Evolutionary conservation across 2,113 vertebrate genomes (phyloP), one percentile per base, ranked within the genome.

Genomic region (Camelus dromedarius): DNA sequence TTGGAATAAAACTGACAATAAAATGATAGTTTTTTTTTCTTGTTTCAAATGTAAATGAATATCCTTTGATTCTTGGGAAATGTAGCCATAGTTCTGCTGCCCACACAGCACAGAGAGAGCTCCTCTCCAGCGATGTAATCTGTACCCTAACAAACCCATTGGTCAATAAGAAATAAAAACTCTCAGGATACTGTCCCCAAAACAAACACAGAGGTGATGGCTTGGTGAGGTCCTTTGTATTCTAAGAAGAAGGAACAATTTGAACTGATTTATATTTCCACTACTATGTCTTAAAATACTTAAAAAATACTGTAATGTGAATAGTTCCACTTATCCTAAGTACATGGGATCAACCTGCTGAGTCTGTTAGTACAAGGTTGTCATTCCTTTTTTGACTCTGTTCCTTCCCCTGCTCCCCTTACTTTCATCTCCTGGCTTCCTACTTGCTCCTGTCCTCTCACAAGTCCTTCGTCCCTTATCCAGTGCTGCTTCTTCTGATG

Each of bases 1-100:
- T 92, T 95, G 64, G 93, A 97, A 93, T 67, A 93, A 86, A 97
- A 70, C 95, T 97, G 96, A 95, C 95, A 98, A 60, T 94, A 89
- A 95, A 96, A 97, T 96, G 79, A 93, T 75, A 86, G n/a, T 75
- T 9, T 38, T 90, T 67, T 92, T 93, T 77, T 64, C 73, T 82
- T 13, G 14, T 94, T 97, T 97, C 93, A 97, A 95, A 95, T 97
- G 91, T 95, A 96, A 94, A 97, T 97, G 66, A 92, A 66, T 69
- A 46, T 94, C 67, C 89, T 97, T 97, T 92, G 89, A 91, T 95
- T 96, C 83, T 79, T 19, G 56, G 72, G 82, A 96, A 93, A 92
- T 66, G 19, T 30, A 97, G 42, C 60, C 60, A 50, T 54, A 64
- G n/a, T 52, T 89, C 69, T 92, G 38, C 92, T 38, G 32, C 42